These are phyloP conservation scores for Pediacus dermestoides DNA, from an alignment of 2,888 invertebrate genomes.

Conservation along the genomic window DNA sequence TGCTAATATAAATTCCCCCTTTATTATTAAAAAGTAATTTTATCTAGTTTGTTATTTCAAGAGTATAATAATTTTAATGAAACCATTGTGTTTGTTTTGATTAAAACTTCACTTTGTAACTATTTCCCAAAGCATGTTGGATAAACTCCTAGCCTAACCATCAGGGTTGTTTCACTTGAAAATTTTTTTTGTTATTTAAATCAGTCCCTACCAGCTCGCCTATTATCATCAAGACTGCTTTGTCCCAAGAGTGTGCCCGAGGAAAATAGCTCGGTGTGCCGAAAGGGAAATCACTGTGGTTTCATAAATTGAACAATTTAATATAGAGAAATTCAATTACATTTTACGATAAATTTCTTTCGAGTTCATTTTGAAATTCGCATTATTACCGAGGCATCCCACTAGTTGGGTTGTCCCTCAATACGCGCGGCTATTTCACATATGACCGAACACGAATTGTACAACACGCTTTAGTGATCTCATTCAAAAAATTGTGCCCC, in stretches of 20 bases:
- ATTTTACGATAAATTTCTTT: conserved; percentile 38
- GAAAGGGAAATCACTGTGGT: conserved; percentile 49
- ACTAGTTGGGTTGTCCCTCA: conserved; percentile 32
- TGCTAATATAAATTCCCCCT: too few relatives aligned
- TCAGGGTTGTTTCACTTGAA: too few relatives aligned
- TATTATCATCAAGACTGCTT: conserved; percentile 39
- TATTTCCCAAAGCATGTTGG: too few relatives aligned
- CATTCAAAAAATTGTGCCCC: conserved; percentile 51
- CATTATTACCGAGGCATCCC: conserved; percentile 35
- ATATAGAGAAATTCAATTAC: conserved; percentile 48
- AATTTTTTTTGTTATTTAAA: conserved; percentile 23
- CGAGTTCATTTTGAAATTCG: conserved; percentile 47
- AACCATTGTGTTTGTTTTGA: too few relatives aligned
- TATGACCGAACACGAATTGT: conserved; percentile 64
- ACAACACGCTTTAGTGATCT: conserved; percentile 63
- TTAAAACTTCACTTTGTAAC: too few relatives aligned
- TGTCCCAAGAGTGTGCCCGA: conserved; percentile 31
- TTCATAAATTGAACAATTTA: conserved; percentile 52
- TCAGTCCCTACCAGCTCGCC: conserved; percentile 21
- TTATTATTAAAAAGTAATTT: too few relatives aligned
- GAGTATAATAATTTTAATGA: too few relatives aligned
- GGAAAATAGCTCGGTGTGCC: conserved; percentile 39
- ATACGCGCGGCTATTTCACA: conserved; percentile 59
- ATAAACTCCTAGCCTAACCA: too few relatives aligned
- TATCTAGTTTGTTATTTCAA: too few relatives aligned